Conservation (phyloP, 2,888 invertebrate species). For the Apamea anceps region DNA sequence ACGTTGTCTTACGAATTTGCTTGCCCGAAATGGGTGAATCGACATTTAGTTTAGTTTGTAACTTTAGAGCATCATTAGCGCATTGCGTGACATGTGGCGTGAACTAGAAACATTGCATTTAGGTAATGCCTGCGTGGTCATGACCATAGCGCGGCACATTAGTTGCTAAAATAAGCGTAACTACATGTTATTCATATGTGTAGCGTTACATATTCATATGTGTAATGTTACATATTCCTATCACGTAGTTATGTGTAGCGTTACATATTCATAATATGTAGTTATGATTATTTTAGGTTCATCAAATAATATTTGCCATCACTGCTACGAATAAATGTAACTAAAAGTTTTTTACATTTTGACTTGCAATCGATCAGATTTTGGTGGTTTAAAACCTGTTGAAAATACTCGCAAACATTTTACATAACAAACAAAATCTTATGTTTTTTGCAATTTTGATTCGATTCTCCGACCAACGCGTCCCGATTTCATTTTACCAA, state of each 20-base stretch:
- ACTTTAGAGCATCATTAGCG: too few relatives aligned
- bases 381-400: neutral
- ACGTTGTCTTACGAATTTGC: neutral
- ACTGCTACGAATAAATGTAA: neutral
- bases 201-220: too few relatives aligned
- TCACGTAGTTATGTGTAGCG: too few relatives aligned
- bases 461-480: neutral
- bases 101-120: constrained; percentile 14
- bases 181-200: neutral
- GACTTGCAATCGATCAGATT: neutral
- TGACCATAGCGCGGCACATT: neutral
- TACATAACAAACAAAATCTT: neutral
- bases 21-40: too few relatives aligned
- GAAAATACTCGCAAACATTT: neutral
- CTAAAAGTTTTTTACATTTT: neutral
- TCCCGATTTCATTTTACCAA: constrained; percentile 4
- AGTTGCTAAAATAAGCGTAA: neutral
- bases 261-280: too few relatives aligned
- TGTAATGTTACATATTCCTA: too few relatives aligned
- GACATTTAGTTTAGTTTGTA: too few relatives aligned
- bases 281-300: neutral
- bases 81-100: neutral
- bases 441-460: neutral
- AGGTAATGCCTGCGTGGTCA: constrained; percentile 5
- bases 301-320: neutral